Conservation (phyloP, 2,888 invertebrate species). For the Ophraella communa region DNA sequence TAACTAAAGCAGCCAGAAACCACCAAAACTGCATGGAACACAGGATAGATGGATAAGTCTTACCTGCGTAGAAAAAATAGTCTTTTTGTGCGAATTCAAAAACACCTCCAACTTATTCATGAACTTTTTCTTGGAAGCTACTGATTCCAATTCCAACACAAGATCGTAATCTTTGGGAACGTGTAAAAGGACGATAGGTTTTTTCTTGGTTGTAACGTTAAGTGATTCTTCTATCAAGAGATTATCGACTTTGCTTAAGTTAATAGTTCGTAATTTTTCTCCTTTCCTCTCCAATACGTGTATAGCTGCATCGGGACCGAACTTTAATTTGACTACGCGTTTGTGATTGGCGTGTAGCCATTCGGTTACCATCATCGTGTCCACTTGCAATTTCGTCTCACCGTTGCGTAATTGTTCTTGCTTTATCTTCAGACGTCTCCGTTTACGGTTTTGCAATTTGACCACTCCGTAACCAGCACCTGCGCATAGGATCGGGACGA, state of each 20-base stretch:
- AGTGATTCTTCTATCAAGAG: conserved; percentile 91
- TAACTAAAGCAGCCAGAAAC: too few species aligned
- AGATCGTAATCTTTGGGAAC: conserved; percentile 91
- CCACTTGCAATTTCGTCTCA: conserved; percentile 73
- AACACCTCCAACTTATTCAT: conserved; percentile 87
- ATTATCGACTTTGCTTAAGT: conserved; percentile 76
- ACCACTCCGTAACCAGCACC: conserved; percentile 93
- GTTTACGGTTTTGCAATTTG: conserved; percentile 85
- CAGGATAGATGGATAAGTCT: conserved; percentile 43
- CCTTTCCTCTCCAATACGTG: conserved; percentile 91
- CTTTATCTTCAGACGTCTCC: conserved; percentile 80
- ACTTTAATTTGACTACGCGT: conserved; percentile 84
- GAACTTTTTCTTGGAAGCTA: conserved; percentile 82
- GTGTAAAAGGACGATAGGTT: conserved; percentile 81
- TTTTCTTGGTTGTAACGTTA: conserved; percentile 74
- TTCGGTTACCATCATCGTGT: conserved; percentile 92
- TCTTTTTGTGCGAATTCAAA: conserved; percentile 82
- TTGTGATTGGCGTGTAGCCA: conserved; percentile 94
- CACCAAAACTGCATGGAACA: too few species aligned
- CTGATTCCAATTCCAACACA: conserved; percentile 87
- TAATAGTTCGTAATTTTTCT: conserved; percentile 84
- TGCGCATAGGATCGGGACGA: conserved; percentile 91
- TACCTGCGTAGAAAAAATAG: conserved; percentile 75
- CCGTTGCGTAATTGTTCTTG: conserved; percentile 71
- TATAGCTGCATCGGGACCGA: conserved; percentile 86